Percentiles rank a stretch among this genome's conserved stretches.
Conservation (phyloP, 2,797 vertebrate genomes). For the Sebastolobus altivelis region DNA sequence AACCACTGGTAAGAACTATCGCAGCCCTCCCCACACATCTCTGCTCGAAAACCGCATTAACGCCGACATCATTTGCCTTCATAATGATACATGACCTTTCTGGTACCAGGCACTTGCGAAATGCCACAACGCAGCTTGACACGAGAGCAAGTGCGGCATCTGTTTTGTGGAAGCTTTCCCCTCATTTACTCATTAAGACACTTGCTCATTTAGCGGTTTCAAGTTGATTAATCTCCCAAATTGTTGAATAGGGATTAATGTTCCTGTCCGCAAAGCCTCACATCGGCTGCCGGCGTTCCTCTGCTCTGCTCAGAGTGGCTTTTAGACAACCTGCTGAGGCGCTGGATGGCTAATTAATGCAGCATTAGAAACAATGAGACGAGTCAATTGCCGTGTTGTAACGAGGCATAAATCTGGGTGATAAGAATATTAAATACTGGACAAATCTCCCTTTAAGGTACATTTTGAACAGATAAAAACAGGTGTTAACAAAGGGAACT, state of each 20-base stretch:
- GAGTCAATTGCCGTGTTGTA: not conserved
- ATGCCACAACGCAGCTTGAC: slow-evolving; percentile 43
- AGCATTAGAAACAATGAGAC: slow-evolving; percentile 27
- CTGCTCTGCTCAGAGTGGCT: not conserved
- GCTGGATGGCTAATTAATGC: slow-evolving; percentile 17
- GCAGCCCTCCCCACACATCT: not conserved
- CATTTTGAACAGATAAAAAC: no score
- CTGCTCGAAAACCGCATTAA: not conserved
- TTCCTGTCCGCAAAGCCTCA: slow-evolving; percentile 20
- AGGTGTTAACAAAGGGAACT: no score
- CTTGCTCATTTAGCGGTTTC: not conserved
- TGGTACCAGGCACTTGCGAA: slow-evolving; percentile 24
- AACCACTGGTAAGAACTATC: slow-evolving; percentile 77
- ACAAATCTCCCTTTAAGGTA: no score
- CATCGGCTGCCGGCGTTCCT: not conserved
- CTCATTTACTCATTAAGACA: slow-evolving; percentile 37
- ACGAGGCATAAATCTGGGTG: not conserved
- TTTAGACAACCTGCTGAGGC: slow-evolving; percentile 1
- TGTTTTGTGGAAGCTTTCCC: slow-evolving; percentile 31
- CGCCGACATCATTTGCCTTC: slow-evolving; percentile 12
- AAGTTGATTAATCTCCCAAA: slow-evolving; percentile 39
- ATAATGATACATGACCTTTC: slow-evolving; percentile 45
- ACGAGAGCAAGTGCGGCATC: slow-evolving; percentile 9
- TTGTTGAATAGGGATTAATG: slow-evolving; percentile 56
- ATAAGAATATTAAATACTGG: not conserved